These are phyloP conservation scores for Chymomyza fuscimana DNA, from an alignment of 2,888 invertebrate genomes.

Conservation along the genomic window DNA sequence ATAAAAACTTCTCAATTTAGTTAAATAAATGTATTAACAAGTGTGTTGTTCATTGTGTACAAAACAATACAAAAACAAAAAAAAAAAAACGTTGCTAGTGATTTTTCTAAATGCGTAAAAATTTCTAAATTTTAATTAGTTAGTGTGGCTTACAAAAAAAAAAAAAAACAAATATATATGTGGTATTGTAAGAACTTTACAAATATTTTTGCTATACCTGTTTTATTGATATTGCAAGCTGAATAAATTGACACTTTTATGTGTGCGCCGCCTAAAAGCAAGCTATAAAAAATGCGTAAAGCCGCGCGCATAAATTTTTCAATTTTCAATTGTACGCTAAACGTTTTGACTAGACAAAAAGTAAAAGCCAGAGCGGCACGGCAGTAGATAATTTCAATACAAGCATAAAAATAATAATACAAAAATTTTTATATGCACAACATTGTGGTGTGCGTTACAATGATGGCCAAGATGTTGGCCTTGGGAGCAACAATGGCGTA, in stretches of 20 bases:
- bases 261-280: slow-evolving; percentile 16
- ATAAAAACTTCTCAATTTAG: not conserved
- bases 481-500: slow-evolving; percentile 17
- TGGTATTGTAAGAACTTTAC: slow-evolving; percentile 11
- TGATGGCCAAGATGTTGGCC: not conserved
- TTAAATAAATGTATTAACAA: not conserved
- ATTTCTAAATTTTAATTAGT: slow-evolving; percentile 42
- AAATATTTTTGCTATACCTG: slow-evolving; percentile 49
- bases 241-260: slow-evolving; percentile 28
- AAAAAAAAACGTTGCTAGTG: slow-evolving; percentile 26
- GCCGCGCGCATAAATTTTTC: not conserved
- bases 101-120: slow-evolving; percentile 30
- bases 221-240: slow-evolving; percentile 36
- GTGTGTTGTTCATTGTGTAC: slow-evolving; percentile 3
- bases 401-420: slow-evolving; percentile 8
- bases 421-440: not conserved
- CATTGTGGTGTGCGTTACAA: not conserved
- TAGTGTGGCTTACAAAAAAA: slow-evolving; percentile 50
- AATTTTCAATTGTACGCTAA: slow-evolving; percentile 5
- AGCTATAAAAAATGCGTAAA: not conserved
- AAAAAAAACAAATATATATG: slow-evolving; percentile 21
- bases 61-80: not conserved
- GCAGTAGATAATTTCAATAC: not conserved
- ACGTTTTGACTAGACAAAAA: slow-evolving; percentile 8
- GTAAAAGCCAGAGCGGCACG: not conserved